Percentiles rank a stretch among this genome's conserved stretches.
These are phyloP conservation scores for Terebella lapidaria DNA, from an alignment of 2,888 invertebrate genomes.

Conservation along the genomic window DNA sequence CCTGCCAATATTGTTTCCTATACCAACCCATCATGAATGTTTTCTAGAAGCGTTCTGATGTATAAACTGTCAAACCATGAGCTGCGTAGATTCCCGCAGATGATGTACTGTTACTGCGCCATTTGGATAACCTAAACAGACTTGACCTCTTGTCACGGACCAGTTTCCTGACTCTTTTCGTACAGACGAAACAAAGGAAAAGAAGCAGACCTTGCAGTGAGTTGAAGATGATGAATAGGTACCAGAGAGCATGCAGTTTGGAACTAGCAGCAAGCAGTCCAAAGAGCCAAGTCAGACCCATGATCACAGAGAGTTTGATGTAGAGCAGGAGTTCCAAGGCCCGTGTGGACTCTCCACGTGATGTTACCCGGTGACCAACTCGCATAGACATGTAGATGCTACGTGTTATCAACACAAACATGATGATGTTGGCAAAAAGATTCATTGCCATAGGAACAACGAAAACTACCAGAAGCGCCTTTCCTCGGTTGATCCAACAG, in stretches of 20 bases:
- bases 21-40: no score
- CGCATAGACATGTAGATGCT: background rate
- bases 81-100: no score
- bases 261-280: conserved; percentile 2
- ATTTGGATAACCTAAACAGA: no score
- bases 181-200: conserved; percentile 5
- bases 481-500: conserved; percentile 6
- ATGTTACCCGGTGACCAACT: background rate
- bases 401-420: background rate
- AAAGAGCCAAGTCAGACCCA: conserved; percentile 12
- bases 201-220: conserved; percentile 7
- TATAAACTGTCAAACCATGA: no score
- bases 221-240: conserved; percentile 9
- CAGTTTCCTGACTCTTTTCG: no score
- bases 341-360: background rate
- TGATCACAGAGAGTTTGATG: conserved; percentile 7
- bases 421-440: background rate
- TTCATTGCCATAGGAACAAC: conserved; percentile 2
- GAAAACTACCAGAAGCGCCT: conserved; percentile 7
- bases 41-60: no score
- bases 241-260: conserved; percentile 5
- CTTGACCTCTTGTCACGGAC: no score
- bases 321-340: conserved; percentile 4
- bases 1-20: no score
- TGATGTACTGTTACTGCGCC: no score